These are phyloP conservation scores for Psettodes erumei DNA, from an alignment of 2,113 vertebrate genomes.

Conservation along the genomic window DNA sequence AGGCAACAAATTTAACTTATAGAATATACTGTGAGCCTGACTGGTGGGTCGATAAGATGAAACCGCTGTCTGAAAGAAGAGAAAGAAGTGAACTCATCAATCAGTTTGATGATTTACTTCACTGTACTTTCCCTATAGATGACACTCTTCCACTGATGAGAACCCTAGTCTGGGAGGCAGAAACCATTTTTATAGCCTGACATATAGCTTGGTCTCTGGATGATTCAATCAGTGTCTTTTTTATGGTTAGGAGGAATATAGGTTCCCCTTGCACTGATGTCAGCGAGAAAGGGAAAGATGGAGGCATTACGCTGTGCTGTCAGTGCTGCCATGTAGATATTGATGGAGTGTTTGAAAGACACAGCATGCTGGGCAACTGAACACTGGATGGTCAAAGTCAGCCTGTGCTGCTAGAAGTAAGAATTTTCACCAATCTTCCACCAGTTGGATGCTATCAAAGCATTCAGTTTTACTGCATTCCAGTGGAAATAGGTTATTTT, in stretches of 20 bases:
- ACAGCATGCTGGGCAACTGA: neutral
- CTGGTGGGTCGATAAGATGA: conserved; percentile 27
- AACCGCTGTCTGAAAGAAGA: conserved; percentile 15
- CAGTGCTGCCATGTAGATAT: conserved; percentile 14
- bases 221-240: conserved; percentile 59
- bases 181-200: conserved; percentile 24
- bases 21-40: neutral
- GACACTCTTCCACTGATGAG: conserved; percentile 32
- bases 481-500: no score
- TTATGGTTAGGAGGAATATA: conserved; percentile 41
- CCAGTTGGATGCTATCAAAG: neutral
- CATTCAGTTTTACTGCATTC: neutral
- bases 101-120: conserved; percentile 25
- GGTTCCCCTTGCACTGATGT: conserved; percentile 13
- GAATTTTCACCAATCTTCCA: conserved; percentile 15
- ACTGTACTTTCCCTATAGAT: conserved; percentile 26
- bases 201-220: conserved; percentile 22
- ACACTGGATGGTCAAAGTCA: neutral
- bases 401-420: neutral
- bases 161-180: conserved; percentile 13
- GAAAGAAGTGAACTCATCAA: neutral
- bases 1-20: conserved; percentile 1
- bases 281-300: conserved; percentile 1
- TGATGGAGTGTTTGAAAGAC: conserved; percentile 23
- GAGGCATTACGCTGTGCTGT: conserved; percentile 9